A percentile compares a stretch with the other conserved stretches of the same genome.
These are phyloP conservation scores for Morphnarchus princeps DNA, from an alignment of 2,113 vertebrate genomes.

Conservation along the genomic window DNA sequence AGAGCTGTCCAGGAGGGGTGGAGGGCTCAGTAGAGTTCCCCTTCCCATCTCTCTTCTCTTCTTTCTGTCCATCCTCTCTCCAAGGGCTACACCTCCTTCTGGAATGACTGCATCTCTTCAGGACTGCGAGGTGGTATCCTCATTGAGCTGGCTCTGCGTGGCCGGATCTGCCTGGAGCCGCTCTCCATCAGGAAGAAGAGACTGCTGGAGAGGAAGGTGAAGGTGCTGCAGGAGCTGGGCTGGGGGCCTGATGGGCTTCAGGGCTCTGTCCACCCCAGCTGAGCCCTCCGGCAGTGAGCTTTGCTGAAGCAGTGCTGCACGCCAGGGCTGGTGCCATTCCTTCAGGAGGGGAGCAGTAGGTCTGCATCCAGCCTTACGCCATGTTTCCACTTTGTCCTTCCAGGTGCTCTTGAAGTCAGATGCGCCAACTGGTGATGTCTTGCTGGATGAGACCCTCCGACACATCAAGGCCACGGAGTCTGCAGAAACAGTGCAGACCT, in stretches of 20 bases:
- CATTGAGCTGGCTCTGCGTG: constrained; percentile 78
- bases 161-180: constrained; percentile 76
- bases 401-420: constrained; percentile 82
- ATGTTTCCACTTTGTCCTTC: rapidly evolving
- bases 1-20: rapidly evolving
- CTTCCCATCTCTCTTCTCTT: neutral
- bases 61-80: neutral
- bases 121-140: constrained; percentile 80
- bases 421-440: constrained; percentile 75
- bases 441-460: constrained; percentile 83
- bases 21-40: neutral
- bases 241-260: rapidly evolving
- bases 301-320: neutral
- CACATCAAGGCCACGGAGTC: constrained; percentile 81
- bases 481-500: constrained; percentile 77
- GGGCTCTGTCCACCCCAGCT: neutral
- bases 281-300: rapidly evolving
- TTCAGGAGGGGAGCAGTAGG: rapidly evolving
- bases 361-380: rapidly evolving
- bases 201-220: constrained; percentile 81
- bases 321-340: rapidly evolving
- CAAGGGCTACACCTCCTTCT: constrained; percentile 85
- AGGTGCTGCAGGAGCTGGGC: neutral
- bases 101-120: constrained; percentile 87
- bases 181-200: constrained; percentile 72